Evolutionary conservation across 1,140 invertebrate genomes (phyloP).

Genomic region (Kradibia gibbosae): DNA sequence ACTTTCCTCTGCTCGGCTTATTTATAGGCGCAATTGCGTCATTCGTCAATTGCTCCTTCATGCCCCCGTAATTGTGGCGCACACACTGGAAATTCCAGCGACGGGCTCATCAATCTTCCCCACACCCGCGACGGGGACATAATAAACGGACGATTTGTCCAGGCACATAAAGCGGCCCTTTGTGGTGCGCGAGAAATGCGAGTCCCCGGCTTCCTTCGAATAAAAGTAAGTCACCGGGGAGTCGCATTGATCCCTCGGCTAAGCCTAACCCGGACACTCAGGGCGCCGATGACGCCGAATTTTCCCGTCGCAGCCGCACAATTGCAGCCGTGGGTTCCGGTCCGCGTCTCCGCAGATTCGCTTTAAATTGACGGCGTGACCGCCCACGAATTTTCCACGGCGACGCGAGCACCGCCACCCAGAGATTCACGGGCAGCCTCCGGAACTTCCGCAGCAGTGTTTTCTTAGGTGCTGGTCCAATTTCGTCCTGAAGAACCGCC

Average conservation of each 20-base stretch:
- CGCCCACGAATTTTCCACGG: not conserved
- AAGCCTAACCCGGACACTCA: not conserved
- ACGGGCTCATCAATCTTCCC: conserved; percentile 6
- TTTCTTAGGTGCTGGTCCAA: too few relatives aligned
- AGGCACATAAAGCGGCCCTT: conserved; percentile 2
- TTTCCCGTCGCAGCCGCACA: not conserved
- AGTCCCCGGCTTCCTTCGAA: too few relatives aligned
- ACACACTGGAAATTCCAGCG: conserved; percentile 3
- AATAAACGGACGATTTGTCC: conserved; percentile 24
- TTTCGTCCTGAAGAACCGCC: too few relatives aligned
- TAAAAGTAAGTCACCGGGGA: not conserved
- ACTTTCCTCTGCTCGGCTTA: not conserved
- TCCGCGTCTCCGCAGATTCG: conserved; percentile 8
- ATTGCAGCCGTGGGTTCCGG: not conserved
- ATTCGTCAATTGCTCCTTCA: not conserved
- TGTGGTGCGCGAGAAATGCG: conserved; percentile 8
- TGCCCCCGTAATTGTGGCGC: not conserved
- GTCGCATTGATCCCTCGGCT: not conserved
- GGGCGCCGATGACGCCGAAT: not conserved
- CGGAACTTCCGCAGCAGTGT: not conserved
- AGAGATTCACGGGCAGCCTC: not conserved
- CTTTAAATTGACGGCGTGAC: conserved; percentile 54
- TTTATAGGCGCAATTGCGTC: not conserved
- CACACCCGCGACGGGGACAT: not conserved
- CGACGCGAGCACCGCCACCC: conserved; percentile 25